phyloP scores from a whole-genome alignment of 2,888 invertebrate species.

The Acleris cristana region DNA sequence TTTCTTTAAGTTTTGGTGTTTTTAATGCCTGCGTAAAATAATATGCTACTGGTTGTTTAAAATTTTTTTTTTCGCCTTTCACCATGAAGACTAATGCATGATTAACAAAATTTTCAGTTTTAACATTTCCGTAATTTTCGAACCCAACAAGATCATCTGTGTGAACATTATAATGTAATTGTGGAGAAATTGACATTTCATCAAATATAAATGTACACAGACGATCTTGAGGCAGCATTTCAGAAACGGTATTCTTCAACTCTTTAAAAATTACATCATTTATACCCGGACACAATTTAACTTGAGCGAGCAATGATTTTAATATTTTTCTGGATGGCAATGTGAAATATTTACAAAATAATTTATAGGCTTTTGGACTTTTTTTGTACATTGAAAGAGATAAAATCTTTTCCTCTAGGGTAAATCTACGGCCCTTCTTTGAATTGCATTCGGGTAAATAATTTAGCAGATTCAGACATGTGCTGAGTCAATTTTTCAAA shows the following conservation, averaged over 20 bases:
- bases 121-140: constrained; percentile 12
- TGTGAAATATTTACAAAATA: constrained; percentile 23
- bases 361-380: constrained; percentile 26
- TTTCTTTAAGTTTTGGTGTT: constrained; percentile 23
- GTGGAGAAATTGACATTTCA: constrained; percentile 39
- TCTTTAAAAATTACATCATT: constrained; percentile 30
- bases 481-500: constrained; percentile 18
- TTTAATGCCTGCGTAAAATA: constrained; percentile 35
- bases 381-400: constrained; percentile 32
- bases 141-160: constrained; percentile 39
- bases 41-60: constrained; percentile 42
- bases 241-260: constrained; percentile 17
- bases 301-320: constrained; percentile 18
- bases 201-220: too few relatives aligned
- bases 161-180: constrained; percentile 36
- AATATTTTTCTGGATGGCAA: constrained; percentile 28
- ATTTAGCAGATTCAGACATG: constrained; percentile 12
- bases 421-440: constrained; percentile 29
- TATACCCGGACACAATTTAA: constrained; percentile 23
- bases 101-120: constrained; percentile 32
- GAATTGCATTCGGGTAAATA: constrained; percentile 18
- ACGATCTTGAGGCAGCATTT: constrained; percentile 22
- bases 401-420: constrained; percentile 29
- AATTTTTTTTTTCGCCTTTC: constrained; percentile 37
- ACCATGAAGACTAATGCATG: constrained; percentile 41